These are phyloP conservation scores for Rhabdornis inornatus DNA, from an alignment of 2,113 vertebrate genomes.

Conservation along the genomic window DNA sequence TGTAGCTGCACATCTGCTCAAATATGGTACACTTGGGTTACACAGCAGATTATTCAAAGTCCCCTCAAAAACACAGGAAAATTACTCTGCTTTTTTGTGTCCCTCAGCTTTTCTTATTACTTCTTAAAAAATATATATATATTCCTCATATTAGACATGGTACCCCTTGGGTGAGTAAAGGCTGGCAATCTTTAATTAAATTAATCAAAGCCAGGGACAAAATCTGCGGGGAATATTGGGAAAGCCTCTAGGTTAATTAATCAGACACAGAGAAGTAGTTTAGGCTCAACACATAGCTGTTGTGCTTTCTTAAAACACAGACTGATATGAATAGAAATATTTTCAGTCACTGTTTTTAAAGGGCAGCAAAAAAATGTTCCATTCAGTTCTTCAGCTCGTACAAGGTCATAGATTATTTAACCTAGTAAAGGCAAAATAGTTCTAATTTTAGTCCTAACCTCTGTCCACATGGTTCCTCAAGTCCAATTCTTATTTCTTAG, in stretches of 20 bases:
- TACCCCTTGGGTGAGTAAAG: slow-evolving; percentile 44
- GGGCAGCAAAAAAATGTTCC: not conserved
- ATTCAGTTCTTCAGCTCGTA: not conserved
- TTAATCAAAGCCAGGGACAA: slow-evolving; percentile 65
- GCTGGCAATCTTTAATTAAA: slow-evolving; percentile 63
- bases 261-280: slow-evolving; percentile 52
- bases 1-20: not conserved
- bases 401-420: not conserved
- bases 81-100: not conserved
- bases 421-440: not conserved
- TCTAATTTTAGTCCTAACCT: not conserved
- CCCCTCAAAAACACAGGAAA: not conserved
- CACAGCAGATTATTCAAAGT: not conserved
- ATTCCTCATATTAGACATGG: slow-evolving; percentile 27
- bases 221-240: slow-evolving; percentile 48
- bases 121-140: slow-evolving; percentile 35
- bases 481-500: not conserved
- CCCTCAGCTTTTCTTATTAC: not conserved
- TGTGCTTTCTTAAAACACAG: not conserved
- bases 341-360: not conserved
- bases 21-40: not conserved
- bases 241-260: slow-evolving; percentile 66
- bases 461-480: not conserved
- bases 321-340: not conserved
- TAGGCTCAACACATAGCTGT: not conserved